Evolutionary conservation across 2,797 vertebrate species (phyloP).

Genomic region (Varecia variegata): DNA sequence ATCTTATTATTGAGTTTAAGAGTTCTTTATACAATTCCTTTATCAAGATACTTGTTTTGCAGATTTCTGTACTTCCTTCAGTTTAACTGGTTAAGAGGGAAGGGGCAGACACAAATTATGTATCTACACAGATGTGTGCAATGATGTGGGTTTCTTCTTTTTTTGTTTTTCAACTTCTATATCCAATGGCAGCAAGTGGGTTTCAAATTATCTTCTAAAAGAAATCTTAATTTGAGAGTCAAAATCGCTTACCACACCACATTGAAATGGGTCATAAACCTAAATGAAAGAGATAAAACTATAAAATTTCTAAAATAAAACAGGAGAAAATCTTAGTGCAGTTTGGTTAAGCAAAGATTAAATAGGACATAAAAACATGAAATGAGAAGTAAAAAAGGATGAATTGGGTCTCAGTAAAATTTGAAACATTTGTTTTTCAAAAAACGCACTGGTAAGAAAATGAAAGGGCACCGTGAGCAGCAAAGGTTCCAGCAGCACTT

Average conservation of each 20-base stretch:
- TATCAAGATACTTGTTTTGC: neutral
- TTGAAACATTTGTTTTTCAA: too few relatives aligned
- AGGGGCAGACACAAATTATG: neutral
- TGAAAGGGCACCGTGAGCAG: neutral
- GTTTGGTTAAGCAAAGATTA: neutral
- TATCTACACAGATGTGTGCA: neutral
- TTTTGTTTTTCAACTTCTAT: too few relatives aligned
- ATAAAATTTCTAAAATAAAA: neutral
- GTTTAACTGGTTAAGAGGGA: neutral
- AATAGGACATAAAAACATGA: neutral
- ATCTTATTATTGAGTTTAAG: neutral
- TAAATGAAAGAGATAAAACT: neutral
- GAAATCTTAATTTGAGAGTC: neutral
- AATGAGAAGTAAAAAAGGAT: neutral
- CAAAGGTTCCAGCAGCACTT: neutral
- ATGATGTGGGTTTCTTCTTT: neutral
- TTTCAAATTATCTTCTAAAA: neutral
- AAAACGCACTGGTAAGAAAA: neutral
- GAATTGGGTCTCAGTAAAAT: neutral
- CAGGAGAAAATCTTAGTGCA: neutral
- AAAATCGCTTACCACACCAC: neutral
- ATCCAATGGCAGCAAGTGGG: too few relatives aligned
- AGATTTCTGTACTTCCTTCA: neutral
- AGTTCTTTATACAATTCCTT: neutral
- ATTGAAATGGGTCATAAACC: neutral